Percentiles rank a stretch among this genome's conserved stretches.
Evolutionary conservation across 2,113 vertebrate species (phyloP).

Genomic region (Fulica atra): DNA sequence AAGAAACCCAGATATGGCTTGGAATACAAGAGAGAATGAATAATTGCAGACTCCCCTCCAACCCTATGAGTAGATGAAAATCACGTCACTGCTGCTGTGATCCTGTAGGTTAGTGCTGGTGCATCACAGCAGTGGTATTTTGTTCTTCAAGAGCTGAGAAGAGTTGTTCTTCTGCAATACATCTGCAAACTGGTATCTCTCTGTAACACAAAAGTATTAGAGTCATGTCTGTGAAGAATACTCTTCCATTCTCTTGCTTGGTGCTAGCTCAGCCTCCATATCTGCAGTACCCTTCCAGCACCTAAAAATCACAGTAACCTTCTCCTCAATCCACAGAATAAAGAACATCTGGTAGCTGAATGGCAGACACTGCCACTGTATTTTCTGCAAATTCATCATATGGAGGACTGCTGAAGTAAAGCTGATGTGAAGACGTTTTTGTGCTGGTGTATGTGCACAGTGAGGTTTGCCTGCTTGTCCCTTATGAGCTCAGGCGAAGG

Average conservation of each 20-base stretch:
- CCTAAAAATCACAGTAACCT: not conserved
- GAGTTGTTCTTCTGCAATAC: not conserved
- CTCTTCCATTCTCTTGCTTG: not conserved
- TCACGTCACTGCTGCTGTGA: not conserved
- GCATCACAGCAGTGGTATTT: not conserved
- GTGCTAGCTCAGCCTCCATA: not conserved
- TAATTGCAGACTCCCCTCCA: not conserved
- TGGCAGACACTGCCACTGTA: not conserved
- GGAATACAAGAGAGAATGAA: not conserved
- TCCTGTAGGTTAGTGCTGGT: not conserved
- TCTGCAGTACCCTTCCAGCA: not conserved
- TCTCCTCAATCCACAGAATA: not conserved
- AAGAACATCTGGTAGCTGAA: not conserved
- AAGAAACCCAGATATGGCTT: not conserved
- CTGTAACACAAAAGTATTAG: not conserved
- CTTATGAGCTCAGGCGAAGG: not conserved
- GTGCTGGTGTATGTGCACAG: not conserved
- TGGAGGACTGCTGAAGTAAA: not conserved
- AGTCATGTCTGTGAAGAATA: not conserved
- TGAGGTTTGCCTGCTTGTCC: not conserved
- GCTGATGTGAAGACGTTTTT: not conserved
- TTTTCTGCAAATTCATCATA: not conserved
- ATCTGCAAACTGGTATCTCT: not conserved
- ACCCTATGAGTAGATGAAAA: not conserved
- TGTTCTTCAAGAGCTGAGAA: not conserved